Evolutionary conservation across 2,888 invertebrate species (phyloP), one percentile per base, ranked within the genome.

Genomic region (Lottia gigantea): DNA sequence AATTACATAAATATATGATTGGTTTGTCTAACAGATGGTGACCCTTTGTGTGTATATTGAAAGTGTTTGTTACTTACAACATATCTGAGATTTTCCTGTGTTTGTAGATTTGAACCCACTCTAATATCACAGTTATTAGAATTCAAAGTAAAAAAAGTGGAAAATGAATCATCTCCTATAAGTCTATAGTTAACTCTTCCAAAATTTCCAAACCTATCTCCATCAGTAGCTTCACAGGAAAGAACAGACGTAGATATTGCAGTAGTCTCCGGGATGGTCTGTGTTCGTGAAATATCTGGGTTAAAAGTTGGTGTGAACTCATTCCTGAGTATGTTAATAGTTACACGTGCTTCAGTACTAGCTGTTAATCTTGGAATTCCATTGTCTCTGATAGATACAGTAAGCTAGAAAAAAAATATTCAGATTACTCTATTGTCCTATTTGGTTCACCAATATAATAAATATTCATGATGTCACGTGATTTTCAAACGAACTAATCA

Each of bases 131-230:
- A 83, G 55, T 75, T 82, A 23, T 65, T 61, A 1, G 68, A 49
- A 70, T 84, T 74, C 62, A 84, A 75, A 8, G 68, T 67, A 71
- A 84, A 85, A 74, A 79, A 85, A 15, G 78, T 78, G 11, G 80
- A 76, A 61, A 76, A 82, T 45, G 78, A 72, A 68, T 82, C 83
- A 74, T 85, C 85, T 14, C 83, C 84, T 67, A 83, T 82, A 61
- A 85, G 72, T 4, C 64, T 66, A 70, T 82, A 82, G 8, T 70
- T 76, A 15, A 85, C 73, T 62, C 64, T 67, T 49, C 78, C 74
- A 68, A 81, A 80, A 12, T 76, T 62, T 15, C 62, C 77, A 16
- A 64, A 45, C 1, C 64, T 67, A 71, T 83, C 83, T 45, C 73
- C 73, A 71, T 83, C 83, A 26, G 71, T 67, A 4, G 83, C 82